Evolutionary conservation across 2,797 vertebrate genomes (phyloP).

Genomic region (Sebastes iracundus): DNA sequence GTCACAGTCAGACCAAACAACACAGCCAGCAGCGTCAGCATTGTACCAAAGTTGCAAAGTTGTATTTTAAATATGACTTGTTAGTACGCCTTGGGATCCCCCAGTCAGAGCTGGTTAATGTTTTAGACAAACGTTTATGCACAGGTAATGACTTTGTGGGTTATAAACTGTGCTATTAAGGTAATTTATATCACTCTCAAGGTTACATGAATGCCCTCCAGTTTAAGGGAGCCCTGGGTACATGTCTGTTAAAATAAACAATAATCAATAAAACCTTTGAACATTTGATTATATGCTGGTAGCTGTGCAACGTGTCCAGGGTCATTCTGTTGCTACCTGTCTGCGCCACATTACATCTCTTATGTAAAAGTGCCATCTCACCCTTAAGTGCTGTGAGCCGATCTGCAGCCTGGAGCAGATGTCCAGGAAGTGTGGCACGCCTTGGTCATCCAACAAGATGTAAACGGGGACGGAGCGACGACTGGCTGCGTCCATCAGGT

Average conservation of each 20-base stretch:
- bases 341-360: background rate
- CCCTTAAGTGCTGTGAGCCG: slow-evolving; percentile 84
- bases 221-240: too few species aligned
- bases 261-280: background rate
- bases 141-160: background rate
- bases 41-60: background rate
- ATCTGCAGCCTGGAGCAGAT: slow-evolving; percentile 90
- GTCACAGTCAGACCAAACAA: background rate
- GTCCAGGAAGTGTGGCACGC: slow-evolving; percentile 89
- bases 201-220: background rate
- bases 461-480: slow-evolving; percentile 89
- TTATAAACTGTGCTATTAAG: background rate
- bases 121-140: background rate
- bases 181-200: background rate
- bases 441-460: slow-evolving; percentile 87
- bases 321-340: background rate
- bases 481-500: slow-evolving; percentile 89
- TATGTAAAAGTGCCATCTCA: slow-evolving; percentile 42
- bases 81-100: too few species aligned
- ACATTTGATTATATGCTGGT: too few species aligned
- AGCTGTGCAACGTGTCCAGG: too few species aligned
- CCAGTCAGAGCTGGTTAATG: too few species aligned
- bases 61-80: background rate
- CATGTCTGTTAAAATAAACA: background rate
- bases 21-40: background rate